These are phyloP conservation scores for Ailurus styani DNA, from an alignment of 2,113 vertebrate genomes.

Conservation along the genomic window DNA sequence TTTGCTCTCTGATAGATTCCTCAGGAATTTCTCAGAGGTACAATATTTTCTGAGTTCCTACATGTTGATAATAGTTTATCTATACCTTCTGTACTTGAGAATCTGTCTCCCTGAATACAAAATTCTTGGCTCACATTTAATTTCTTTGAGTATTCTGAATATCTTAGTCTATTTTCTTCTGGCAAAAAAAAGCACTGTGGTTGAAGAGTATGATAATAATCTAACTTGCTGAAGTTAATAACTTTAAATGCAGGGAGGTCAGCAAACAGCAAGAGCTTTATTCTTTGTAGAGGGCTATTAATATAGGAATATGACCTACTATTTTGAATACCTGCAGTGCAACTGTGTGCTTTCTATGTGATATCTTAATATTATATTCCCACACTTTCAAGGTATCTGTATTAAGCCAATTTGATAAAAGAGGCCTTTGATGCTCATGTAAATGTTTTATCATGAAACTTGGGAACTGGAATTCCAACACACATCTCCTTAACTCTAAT, in stretches of 20 bases:
- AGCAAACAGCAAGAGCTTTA: not conserved
- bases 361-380: not conserved
- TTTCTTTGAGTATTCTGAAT: not conserved
- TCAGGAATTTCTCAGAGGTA: not conserved
- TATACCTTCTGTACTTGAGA: not conserved
- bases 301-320: not conserved
- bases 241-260: not conserved
- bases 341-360: not conserved
- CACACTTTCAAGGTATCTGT: not conserved
- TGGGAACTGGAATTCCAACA: not conserved
- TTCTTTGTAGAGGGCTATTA: not conserved
- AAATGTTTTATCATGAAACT: not conserved
- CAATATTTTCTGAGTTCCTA: not conserved
- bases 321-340: not conserved
- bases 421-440: not conserved
- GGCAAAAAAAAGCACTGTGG: not conserved
- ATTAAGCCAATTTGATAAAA: not conserved
- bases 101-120: not conserved
- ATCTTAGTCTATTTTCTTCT: not conserved
- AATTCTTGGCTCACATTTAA: not conserved
- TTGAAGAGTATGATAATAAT: not conserved
- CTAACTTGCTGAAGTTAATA: not conserved
- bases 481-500: not conserved
- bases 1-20: not conserved
- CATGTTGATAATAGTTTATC: not conserved